phyloP scores from a whole-genome alignment of 37 sponge, comb jelly and placozoan species.

The Diacarnus erythraeanus region DNA sequence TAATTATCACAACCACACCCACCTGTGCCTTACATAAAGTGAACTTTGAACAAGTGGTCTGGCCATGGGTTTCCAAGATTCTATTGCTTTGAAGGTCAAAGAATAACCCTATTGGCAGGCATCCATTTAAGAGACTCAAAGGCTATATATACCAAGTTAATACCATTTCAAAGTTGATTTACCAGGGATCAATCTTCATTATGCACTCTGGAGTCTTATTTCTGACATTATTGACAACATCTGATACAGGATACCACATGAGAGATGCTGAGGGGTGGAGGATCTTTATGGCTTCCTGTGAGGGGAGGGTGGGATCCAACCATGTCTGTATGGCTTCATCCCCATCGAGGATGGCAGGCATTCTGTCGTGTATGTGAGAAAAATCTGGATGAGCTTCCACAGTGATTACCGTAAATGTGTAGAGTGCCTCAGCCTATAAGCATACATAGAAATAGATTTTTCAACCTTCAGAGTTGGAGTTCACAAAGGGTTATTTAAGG shows the following conservation, averaged over 20 bases:
- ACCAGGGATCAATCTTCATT: slow-evolving; percentile 57
- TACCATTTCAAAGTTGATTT: not conserved
- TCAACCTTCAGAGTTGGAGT: too few species aligned
- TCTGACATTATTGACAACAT: slow-evolving; percentile 69
- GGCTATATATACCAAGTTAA: too few species aligned
- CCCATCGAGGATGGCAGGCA: slow-evolving; percentile 90
- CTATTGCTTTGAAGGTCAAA: too few species aligned
- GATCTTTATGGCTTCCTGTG: slow-evolving; percentile 39
- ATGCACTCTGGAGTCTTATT: slow-evolving; percentile 81
- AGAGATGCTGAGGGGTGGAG: slow-evolving; percentile 40
- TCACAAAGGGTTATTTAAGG: too few species aligned
- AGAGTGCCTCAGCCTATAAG: slow-evolving; percentile 72
- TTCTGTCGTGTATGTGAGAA: slow-evolving; percentile 78
- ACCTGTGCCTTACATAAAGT: too few species aligned
- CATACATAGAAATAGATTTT: too few species aligned
- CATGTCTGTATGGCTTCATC: slow-evolving; percentile 68
- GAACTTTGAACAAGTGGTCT: too few species aligned
- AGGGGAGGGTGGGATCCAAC: slow-evolving; percentile 53
- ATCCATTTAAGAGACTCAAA: too few species aligned
- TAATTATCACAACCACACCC: not conserved
- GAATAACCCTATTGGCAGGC: too few species aligned
- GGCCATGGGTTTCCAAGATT: too few species aligned
- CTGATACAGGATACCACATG: slow-evolving; percentile 83
- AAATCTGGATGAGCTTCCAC: slow-evolving; percentile 71
- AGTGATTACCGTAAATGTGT: slow-evolving; percentile 84